Percentiles rank a stretch among this genome's conserved stretches.
Evolutionary conservation across 2,113 vertebrate species (phyloP).

Genomic region (Zapus hudsonius): DNA sequence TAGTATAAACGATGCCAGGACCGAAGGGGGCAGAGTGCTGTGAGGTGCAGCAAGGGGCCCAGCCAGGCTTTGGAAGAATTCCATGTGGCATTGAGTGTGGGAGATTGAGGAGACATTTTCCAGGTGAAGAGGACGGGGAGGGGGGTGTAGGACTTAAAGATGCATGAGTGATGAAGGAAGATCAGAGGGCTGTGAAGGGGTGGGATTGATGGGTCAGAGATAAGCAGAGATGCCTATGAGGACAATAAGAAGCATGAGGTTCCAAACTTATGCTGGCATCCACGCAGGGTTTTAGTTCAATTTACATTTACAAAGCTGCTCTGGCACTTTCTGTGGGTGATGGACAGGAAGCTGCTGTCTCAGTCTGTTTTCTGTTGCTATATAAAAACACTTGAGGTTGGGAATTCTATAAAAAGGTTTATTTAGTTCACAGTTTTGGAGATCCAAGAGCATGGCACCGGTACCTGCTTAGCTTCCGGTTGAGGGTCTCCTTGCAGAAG

Average conservation of each 20-base stretch:
- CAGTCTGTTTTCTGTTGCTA: not conserved
- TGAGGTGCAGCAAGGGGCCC: not conserved
- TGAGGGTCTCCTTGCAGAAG: not conserved
- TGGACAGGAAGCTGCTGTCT: not conserved
- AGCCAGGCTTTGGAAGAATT: not conserved
- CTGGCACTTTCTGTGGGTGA: not conserved
- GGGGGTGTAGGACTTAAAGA: fast-evolving
- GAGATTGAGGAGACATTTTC: not conserved
- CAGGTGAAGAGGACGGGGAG: not conserved
- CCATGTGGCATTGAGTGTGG: not conserved
- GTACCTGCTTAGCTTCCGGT: not conserved
- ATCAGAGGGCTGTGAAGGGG: not conserved
- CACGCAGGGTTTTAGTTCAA: not conserved
- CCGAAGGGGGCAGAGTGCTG: no score
- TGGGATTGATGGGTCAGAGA: not conserved
- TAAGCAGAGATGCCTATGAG: not conserved
- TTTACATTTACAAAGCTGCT: not conserved
- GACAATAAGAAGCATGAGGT: not conserved
- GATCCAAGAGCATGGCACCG: not conserved
- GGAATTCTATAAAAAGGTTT: not conserved
- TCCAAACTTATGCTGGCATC: not conserved
- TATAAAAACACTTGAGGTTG: not conserved
- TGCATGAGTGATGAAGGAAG: fast-evolving
- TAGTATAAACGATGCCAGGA: not conserved
- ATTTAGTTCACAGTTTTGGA: not conserved